Conservation (phyloP, 2,888 invertebrate genomes). For the Aporophyla nigra region DNA sequence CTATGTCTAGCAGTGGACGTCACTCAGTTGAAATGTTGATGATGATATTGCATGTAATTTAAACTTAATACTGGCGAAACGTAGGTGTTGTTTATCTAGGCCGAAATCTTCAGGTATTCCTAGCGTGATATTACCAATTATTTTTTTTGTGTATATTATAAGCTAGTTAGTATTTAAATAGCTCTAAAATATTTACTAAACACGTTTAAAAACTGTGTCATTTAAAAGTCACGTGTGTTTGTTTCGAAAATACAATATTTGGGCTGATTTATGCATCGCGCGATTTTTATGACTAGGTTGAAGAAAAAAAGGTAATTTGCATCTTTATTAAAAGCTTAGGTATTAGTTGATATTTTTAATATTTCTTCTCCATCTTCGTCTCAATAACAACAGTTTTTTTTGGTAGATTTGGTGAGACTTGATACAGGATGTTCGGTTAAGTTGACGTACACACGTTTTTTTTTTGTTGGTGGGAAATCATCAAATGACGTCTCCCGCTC, state of each 20-base stretch:
- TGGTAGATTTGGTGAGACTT: background rate
- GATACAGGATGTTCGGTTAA: background rate
- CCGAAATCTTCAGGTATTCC: too few species aligned
- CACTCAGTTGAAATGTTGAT: too few species aligned
- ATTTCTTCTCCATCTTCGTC: background rate
- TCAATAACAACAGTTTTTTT: background rate
- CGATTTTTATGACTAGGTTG: background rate
- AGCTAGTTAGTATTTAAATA: background rate
- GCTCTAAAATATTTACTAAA: background rate
- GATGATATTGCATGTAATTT: too few species aligned
- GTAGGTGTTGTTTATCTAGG: too few species aligned
- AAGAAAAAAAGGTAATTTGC: slow-evolving; percentile 3
- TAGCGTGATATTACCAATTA: too few species aligned
- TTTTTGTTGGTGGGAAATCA: too few species aligned
- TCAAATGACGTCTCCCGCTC: too few species aligned
- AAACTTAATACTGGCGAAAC: too few species aligned
- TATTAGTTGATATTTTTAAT: slow-evolving; percentile 4
- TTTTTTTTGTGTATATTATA: background rate
- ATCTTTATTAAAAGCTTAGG: slow-evolving; percentile 12
- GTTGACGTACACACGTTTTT: too few species aligned
- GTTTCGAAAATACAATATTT: background rate
- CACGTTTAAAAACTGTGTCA: background rate
- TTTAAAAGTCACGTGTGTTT: background rate
- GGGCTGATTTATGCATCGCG: background rate
- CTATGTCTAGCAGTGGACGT: too few species aligned